Percentiles rank a stretch among this genome's conserved stretches.
These are phyloP conservation scores for Ferdinandea cuprea DNA, from an alignment of 2,888 invertebrate species.

Conservation along the genomic window DNA sequence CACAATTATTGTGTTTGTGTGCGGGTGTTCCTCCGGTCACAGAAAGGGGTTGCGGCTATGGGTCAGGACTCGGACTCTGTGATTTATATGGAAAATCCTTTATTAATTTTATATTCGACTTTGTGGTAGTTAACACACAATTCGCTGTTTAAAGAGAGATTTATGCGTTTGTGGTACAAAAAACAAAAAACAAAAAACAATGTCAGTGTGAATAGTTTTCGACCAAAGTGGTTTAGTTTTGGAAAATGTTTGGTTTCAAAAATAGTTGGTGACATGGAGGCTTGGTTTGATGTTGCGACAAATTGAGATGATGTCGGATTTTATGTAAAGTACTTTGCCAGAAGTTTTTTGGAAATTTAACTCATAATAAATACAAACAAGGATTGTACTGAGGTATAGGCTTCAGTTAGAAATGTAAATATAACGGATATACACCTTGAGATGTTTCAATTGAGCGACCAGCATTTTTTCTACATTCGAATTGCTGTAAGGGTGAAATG, in stretches of 20 bases:
- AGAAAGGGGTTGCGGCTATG: not conserved
- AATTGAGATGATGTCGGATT: not conserved
- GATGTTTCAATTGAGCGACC: too few relatives aligned
- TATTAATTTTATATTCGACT: slow-evolving; percentile 64
- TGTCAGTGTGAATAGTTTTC: slow-evolving; percentile 46
- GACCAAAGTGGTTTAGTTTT: slow-evolving; percentile 24
- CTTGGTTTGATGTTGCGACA: not conserved
- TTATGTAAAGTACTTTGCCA: too few relatives aligned
- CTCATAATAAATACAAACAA: too few relatives aligned
- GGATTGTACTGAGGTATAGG: too few relatives aligned
- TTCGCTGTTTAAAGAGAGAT: slow-evolving; percentile 43
- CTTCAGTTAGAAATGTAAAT: too few relatives aligned
- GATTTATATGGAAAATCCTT: slow-evolving; percentile 55
- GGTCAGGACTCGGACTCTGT: slow-evolving; percentile 43
- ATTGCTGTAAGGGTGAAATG: too few relatives aligned
- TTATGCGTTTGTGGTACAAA: slow-evolving; percentile 42
- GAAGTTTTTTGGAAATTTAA: too few relatives aligned
- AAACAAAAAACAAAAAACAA: too few relatives aligned
- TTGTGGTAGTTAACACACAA: slow-evolving; percentile 56
- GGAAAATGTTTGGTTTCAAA: not conserved
- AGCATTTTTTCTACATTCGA: too few relatives aligned
- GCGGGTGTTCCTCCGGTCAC: not conserved
- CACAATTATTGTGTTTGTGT: slow-evolving; percentile 36
- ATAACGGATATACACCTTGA: too few relatives aligned
- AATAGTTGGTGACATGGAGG: not conserved